A percentile compares a stretch with the other conserved stretches of the same genome.
Conservation (phyloP, 2,797 vertebrate species). For the Enteromius thamalakanensis region DNA sequence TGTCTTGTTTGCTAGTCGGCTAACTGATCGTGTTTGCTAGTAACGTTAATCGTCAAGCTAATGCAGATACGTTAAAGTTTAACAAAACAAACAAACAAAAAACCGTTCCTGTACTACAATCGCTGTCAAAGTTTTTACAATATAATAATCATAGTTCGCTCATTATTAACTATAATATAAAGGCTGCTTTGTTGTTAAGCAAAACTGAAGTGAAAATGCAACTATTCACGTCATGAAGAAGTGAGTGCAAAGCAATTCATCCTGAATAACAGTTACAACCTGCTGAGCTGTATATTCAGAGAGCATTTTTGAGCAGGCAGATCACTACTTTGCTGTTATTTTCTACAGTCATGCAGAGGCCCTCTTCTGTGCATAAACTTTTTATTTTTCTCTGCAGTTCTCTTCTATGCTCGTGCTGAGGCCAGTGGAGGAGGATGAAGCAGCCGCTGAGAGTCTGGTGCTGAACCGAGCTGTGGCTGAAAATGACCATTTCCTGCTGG, state of each 20-base stretch:
- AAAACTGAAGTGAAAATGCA: background rate
- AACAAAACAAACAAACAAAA: background rate
- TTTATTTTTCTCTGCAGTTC: background rate
- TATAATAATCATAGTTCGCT: background rate
- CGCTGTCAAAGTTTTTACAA: background rate
- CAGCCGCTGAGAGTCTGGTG: slow-evolving; percentile 76
- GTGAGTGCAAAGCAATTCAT: background rate
- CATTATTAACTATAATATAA: background rate
- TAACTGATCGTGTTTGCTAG: slow-evolving; percentile 2
- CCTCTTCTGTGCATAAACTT: background rate
- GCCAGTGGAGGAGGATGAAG: slow-evolving; percentile 76
- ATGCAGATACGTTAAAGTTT: background rate
- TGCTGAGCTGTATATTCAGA: background rate
- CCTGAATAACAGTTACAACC: no score
- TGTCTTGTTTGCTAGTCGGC: background rate
- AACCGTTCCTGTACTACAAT: background rate
- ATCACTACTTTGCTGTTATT: background rate
- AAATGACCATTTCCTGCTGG: slow-evolving; percentile 79
- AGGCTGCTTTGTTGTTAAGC: background rate
- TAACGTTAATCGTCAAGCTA: background rate
- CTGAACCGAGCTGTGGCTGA: slow-evolving; percentile 81
- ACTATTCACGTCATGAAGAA: background rate
- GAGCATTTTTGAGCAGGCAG: background rate
- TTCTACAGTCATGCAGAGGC: background rate
- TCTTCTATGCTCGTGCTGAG: slow-evolving; percentile 81